Evolutionary conservation across 2,797 vertebrate species (phyloP), one percentile per base, ranked within the genome.

Genomic region (Sebastes kiyomatsui): DNA sequence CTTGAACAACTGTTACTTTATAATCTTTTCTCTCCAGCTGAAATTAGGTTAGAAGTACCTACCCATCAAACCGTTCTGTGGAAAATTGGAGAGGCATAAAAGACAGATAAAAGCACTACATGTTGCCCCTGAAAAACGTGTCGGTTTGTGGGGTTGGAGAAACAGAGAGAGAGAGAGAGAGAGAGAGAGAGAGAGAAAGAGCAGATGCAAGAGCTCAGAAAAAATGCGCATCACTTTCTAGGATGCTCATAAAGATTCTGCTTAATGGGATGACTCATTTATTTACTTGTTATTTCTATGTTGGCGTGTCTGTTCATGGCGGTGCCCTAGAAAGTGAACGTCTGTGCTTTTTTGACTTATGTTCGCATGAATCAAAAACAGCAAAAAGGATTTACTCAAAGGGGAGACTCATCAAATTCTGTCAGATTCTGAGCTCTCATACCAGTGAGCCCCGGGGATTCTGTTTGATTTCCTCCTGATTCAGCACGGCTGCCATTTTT

Each of bases 321-420:
- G 66, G 67, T 83, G 77, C 75, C 68, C 67, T 42, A 25, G 76
- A 84, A 76, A 73, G 32, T 7, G 12, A 77, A 62, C 54, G 67
- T 38, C 68, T 69, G 42, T 59, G 61, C 72, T 76, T 83, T 75
- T 77, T 75, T 77, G 64, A 80, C 60, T 76, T 74, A 20, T 84
- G 64, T 74, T 83, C 2, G 27, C 67, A 49, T 71, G 67, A 86
- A 81, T 87, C 62, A 79, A 87, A 80, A 81, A 62, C 28, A 67
- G 72, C 18, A 55, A 67, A 82, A 83, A 72, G 33, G 46, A 79
- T 69, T 81, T 75, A 85, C 75, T 82, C 79, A 87, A 90, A 90
- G 87, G 80, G 81, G 83, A 89, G 85, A 80, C 86, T 91, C 90
- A 87, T 95, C 91, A 91, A 82, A 93, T 86, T 88, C 76, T 89